A percentile compares a stretch with the other conserved stretches of the same genome.
phyloP scores from a whole-genome alignment of 2,113 vertebrate genomes.

The Grammatotria lemairii region DNA sequence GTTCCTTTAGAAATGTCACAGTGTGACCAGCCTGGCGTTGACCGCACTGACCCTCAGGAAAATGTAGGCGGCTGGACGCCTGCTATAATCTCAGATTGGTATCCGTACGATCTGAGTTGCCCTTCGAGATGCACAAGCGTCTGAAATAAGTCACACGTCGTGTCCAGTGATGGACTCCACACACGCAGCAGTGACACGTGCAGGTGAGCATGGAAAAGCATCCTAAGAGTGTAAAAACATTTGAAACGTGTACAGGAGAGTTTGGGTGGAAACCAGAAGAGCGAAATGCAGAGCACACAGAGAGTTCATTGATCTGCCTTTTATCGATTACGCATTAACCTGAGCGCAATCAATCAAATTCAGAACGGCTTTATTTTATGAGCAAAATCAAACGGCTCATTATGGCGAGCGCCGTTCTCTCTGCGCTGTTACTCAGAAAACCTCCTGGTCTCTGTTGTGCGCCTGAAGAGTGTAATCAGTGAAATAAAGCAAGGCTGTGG shows the following conservation, averaged over 20 bases:
- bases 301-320: not conserved
- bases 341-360: not conserved
- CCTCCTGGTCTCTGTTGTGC: not conserved
- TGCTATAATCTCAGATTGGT: not conserved
- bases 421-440: not conserved
- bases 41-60: not conserved
- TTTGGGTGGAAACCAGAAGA: not conserved
- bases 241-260: not conserved
- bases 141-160: not conserved
- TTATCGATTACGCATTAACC: not conserved
- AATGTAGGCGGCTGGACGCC: not conserved
- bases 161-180: not conserved
- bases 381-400: not conserved
- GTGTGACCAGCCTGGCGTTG: not conserved
- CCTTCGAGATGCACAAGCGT: accelerated
- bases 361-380: not conserved
- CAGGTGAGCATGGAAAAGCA: not conserved
- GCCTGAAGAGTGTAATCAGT: not conserved
- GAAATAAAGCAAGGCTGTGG: not conserved
- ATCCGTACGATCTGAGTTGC: not conserved
- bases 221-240: not conserved
- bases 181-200: not conserved
- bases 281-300: not conserved
- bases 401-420: not conserved
- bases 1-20: not conserved